Evolutionary conservation across 2,797 vertebrate species (phyloP).

Genomic region (Pseudochirops cupreus): DNA sequence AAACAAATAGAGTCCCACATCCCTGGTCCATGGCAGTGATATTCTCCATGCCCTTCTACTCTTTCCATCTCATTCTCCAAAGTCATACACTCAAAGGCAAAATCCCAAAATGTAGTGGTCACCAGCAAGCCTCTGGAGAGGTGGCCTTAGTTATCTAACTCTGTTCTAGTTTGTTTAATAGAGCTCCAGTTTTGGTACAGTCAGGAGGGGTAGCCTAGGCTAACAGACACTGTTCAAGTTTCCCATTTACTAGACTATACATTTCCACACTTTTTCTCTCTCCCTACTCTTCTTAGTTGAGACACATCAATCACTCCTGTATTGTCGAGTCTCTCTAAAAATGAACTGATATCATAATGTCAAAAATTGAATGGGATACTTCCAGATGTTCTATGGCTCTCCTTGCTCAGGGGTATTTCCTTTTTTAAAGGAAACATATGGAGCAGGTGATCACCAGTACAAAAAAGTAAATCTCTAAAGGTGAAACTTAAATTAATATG

Average conservation of each 20-base stretch:
- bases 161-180: not conserved
- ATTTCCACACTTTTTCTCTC: not conserved
- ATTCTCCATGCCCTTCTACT: not conserved
- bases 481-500: not conserved
- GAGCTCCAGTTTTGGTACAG: not conserved
- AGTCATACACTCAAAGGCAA: not conserved
- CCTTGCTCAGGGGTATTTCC: not conserved
- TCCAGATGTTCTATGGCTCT: not conserved
- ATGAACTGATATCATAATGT: not conserved
- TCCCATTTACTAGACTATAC: not conserved
- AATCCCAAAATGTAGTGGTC: not conserved
- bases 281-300: not conserved
- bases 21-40: not conserved
- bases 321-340: not conserved
- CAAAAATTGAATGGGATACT: not conserved
- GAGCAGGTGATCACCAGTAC: not conserved
- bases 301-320: not conserved
- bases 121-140: not conserved
- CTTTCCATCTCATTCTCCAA: not conserved
- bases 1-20: not conserved
- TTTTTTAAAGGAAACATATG: not conserved
- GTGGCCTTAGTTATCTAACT: not conserved
- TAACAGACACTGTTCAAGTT: not conserved
- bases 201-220: not conserved
- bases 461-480: not conserved